Percentiles rank a stretch among this genome's conserved stretches.
Conservation (phyloP, 2,113 vertebrate genomes). For the Ariopsis seemanni region DNA sequence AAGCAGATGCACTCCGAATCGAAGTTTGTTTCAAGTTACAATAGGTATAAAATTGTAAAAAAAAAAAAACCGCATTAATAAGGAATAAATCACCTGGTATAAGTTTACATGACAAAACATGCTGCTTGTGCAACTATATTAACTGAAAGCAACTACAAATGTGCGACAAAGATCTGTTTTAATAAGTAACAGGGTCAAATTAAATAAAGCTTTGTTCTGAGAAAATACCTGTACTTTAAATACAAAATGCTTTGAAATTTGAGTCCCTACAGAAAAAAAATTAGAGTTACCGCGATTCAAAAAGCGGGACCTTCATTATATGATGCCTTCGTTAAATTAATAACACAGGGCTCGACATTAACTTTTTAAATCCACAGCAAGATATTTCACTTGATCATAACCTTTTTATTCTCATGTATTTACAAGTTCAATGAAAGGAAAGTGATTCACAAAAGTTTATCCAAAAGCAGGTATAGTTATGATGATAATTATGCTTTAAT, state of each 20-base stretch:
- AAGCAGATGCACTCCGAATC: slow-evolving; percentile 89
- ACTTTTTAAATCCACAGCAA: too few relatives aligned
- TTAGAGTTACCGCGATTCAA: neutral
- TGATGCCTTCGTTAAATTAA: neutral
- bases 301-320: neutral
- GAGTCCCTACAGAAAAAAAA: neutral
- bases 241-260: neutral
- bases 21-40: slow-evolving; percentile 92
- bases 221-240: slow-evolving; percentile 16
- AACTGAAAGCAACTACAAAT: slow-evolving; percentile 56
- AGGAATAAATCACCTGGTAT: slow-evolving; percentile 12
- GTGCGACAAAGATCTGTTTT: slow-evolving; percentile 48
- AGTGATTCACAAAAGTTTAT: too few relatives aligned
- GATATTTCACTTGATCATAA: too few relatives aligned
- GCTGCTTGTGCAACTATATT: slow-evolving; percentile 61
- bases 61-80: slow-evolving; percentile 16
- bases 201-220: slow-evolving; percentile 31
- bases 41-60: slow-evolving; percentile 63
- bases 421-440: too few relatives aligned
- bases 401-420: too few relatives aligned
- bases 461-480: too few relatives aligned
- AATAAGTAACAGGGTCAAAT: neutral
- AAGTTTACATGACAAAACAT: slow-evolving; percentile 61
- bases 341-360: too few relatives aligned
- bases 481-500: too few relatives aligned